phyloP scores from a whole-genome alignment of 2,888 invertebrate genomes.

The Eupithecia tripunctaria region DNA sequence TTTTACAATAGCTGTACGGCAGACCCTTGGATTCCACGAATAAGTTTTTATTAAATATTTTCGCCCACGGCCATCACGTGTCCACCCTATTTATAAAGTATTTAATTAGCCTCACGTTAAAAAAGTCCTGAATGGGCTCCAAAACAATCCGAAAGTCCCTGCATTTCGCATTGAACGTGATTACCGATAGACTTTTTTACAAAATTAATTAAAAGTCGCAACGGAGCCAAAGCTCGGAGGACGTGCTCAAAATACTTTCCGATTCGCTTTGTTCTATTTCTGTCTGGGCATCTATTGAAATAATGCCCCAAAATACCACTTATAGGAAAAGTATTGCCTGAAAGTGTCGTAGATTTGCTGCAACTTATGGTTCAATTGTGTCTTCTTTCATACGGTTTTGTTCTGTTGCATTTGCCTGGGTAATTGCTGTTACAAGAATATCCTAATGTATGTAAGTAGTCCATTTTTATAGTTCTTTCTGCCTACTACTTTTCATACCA shows the following conservation, averaged over 20 bases:
- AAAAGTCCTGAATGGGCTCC: constrained; percentile 20
- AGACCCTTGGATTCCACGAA: constrained; percentile 1
- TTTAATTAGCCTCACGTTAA: constrained; percentile 34
- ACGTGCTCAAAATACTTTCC: constrained; percentile 78
- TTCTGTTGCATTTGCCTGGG: constrained; percentile 16
- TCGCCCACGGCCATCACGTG: background rate
- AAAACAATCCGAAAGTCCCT: constrained; percentile 46
- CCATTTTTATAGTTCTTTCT: too few species aligned
- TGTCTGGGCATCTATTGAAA: constrained; percentile 55
- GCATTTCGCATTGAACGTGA: constrained; percentile 54
- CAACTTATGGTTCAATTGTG: constrained; percentile 15
- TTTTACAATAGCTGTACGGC: background rate
- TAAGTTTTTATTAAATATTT: background rate
- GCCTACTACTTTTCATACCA: too few species aligned
- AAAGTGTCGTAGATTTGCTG: constrained; percentile 32
- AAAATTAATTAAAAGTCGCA: constrained; percentile 77
- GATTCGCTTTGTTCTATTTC: constrained; percentile 64
- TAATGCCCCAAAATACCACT: constrained; percentile 44
- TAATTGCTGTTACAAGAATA: background rate
- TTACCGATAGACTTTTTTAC: constrained; percentile 69
- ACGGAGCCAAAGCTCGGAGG: constrained; percentile 54
- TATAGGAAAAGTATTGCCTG: constrained; percentile 35
- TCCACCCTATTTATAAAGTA: constrained; percentile 6
- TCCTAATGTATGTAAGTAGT: too few species aligned
- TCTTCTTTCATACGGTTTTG: constrained; percentile 25